phyloP scores from a whole-genome alignment of 2,797 vertebrate genomes.

The Macropus fuliginosus region DNA sequence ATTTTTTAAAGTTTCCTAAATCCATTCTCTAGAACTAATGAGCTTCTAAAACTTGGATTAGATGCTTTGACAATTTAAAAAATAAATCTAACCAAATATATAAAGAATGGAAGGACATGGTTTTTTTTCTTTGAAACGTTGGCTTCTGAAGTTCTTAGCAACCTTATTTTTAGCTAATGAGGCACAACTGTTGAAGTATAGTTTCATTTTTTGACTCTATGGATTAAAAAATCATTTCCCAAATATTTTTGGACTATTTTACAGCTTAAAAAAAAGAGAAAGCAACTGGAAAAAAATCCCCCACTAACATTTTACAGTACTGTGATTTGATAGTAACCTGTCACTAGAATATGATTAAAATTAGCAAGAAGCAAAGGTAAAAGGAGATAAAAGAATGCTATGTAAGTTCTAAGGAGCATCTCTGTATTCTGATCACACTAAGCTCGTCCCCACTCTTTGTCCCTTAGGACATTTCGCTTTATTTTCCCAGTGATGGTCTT shows the following conservation, averaged over 20 bases:
- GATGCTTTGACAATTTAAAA: conserved; percentile 30
- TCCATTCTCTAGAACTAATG: conserved; percentile 36
- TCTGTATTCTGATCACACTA: conserved; percentile 24
- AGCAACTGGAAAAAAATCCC: conserved; percentile 1
- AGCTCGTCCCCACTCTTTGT: conserved; percentile 84
- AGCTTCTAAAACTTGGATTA: conserved; percentile 21
- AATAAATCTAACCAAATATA: neutral
- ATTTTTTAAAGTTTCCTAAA: conserved; percentile 11
- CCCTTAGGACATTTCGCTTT: conserved; percentile 84
- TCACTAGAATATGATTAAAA: neutral
- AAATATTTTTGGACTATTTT: conserved; percentile 52
- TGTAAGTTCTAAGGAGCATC: rapidly evolving
- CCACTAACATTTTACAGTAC: conserved; percentile 16
- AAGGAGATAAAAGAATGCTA: neutral
- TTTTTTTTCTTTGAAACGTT: conserved; percentile 4
- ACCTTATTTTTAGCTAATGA: conserved; percentile 61
- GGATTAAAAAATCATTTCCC: conserved; percentile 30
- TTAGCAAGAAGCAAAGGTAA: conserved; percentile 27
- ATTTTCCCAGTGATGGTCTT: conserved; percentile 90
- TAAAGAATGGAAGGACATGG: conserved; percentile 42
- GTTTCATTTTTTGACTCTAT: conserved; percentile 19
- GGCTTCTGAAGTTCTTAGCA: conserved; percentile 22
- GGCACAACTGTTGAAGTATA: conserved; percentile 9
- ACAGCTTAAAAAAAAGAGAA: neutral
- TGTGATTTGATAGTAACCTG: neutral